Percentiles rank a stretch among this genome's conserved stretches.
Evolutionary conservation across 2,888 invertebrate genomes (phyloP).

Genomic region (Noctua fimbriata): DNA sequence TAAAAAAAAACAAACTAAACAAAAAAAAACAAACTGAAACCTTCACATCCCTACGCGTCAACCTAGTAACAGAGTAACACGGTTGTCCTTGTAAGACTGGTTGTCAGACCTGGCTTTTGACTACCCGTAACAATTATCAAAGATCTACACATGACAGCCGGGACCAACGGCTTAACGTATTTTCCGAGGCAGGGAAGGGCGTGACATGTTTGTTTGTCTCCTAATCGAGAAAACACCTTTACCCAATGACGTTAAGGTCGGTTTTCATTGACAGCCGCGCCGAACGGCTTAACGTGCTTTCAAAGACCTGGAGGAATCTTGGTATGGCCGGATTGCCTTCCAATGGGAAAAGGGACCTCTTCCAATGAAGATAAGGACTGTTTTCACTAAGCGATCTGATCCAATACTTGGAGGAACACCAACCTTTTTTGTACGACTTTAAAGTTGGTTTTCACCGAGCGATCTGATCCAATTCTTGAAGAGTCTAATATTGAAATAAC

Average conservation of each 20-base stretch:
- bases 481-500: no score
- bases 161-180: not conserved
- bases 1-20: not conserved
- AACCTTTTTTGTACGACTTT: not conserved
- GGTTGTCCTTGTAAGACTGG: not conserved
- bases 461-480: no score
- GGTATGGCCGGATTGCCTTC: not conserved
- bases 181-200: no score
- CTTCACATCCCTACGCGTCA: not conserved
- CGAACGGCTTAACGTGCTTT: not conserved
- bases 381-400: no score
- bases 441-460: no score
- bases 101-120: not conserved
- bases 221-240: not conserved
- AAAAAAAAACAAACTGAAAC: not conserved
- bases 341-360: no score
- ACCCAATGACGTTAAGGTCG: not conserved
- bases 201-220: not conserved
- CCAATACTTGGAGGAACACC: no score
- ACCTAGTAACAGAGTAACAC: not conserved
- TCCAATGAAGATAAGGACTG: no score
- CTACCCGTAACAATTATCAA: not conserved
- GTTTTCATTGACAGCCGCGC: not conserved
- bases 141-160: not conserved
- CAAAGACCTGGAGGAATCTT: not conserved